Base-by-base conservation (phyloP, 2,888 invertebrate genomes). In the Rotaria sp. region DNA sequence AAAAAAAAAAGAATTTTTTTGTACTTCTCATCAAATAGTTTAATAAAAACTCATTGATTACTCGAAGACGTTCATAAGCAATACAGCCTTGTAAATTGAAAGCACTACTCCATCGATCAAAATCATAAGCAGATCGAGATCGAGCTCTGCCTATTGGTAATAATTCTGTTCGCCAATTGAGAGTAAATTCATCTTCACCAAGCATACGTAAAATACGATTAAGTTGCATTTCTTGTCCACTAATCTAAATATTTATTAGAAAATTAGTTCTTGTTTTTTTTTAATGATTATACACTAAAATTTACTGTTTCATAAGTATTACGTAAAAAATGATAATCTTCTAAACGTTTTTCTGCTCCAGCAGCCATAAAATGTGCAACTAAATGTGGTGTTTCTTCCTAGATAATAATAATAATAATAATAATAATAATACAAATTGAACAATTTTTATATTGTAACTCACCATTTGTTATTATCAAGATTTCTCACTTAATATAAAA, bases 151-250 rank as follows among this genome's bases (percentile, higher is more conserved):
- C 41, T 5, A 45, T 45, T 13, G 80, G 80, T 26, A 26, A n/a
- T 4, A 45, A 45, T n/a, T 80, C 80, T 4, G 4, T 4, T 41
- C 80, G 80, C 41, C 45, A 80, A 80, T n/a, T 45, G 0, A 80
- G 24, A 45, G 5, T 45, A 80, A 45, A 15, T 24, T 80, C 80
- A 26, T 80, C 80, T 80, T 80, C 45, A 45, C 45, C 80, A 45
- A 80, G 80, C 80, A 80, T 80, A 45, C 80, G 80, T 80, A 80
- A 45, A 45, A 80, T 80, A 26, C 80, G 80, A 45, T 80, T 80
- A 2, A 80, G 45, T 80, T 80, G 80, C n/a, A n/a, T n/a, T 80
- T 80, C 80, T 80, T 80, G 80, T 45, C 45, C n/a, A 15, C 13
- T 15, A 45, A 80, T n/a, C 80, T 80, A n/a, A 21, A 45, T 45